These are phyloP conservation scores for Amblyopsis rosae DNA, from an alignment of 2,113 vertebrate genomes.

Conservation along the genomic window DNA sequence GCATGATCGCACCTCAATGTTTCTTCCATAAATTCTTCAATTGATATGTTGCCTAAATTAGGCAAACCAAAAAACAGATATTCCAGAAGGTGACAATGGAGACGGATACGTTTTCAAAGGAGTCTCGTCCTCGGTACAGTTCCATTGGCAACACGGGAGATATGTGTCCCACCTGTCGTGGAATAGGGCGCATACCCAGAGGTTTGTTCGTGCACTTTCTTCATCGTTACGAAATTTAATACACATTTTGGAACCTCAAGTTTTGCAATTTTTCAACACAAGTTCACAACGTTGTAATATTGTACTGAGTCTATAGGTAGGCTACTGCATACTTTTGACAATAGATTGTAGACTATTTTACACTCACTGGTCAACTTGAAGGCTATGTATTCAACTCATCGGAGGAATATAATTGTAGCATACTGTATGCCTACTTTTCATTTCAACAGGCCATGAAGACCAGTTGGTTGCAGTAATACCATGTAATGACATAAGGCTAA, in stretches of 20 bases:
- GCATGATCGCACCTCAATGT: too few relatives aligned
- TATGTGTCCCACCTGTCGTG: constrained; percentile 83
- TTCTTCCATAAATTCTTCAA: too few relatives aligned
- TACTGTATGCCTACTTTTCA: background rate
- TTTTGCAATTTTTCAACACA: too few relatives aligned
- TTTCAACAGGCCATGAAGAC: constrained; percentile 84
- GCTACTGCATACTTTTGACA: too few relatives aligned
- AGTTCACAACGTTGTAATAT: too few relatives aligned
- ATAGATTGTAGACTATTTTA: too few relatives aligned
- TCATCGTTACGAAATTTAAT: background rate
- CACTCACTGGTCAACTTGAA: too few relatives aligned
- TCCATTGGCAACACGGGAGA: constrained; percentile 21
- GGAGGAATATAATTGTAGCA: background rate
- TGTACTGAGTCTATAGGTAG: too few relatives aligned
- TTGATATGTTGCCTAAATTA: constrained; percentile 15
- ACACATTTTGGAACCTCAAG: too few relatives aligned
- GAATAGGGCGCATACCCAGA: constrained; percentile 82
- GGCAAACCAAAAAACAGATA: constrained; percentile 18
- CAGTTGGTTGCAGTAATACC: constrained; percentile 95
- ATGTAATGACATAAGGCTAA: constrained; percentile 92
- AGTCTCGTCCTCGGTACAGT: constrained; percentile 59
- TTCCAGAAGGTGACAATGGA: constrained; percentile 36
- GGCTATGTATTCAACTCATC: background rate
- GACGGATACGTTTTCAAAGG: constrained; percentile 19
- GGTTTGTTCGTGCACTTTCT: constrained; percentile 54